Evolutionary conservation across 2,113 vertebrate genomes (phyloP).

Genomic region (Murina feae): DNA sequence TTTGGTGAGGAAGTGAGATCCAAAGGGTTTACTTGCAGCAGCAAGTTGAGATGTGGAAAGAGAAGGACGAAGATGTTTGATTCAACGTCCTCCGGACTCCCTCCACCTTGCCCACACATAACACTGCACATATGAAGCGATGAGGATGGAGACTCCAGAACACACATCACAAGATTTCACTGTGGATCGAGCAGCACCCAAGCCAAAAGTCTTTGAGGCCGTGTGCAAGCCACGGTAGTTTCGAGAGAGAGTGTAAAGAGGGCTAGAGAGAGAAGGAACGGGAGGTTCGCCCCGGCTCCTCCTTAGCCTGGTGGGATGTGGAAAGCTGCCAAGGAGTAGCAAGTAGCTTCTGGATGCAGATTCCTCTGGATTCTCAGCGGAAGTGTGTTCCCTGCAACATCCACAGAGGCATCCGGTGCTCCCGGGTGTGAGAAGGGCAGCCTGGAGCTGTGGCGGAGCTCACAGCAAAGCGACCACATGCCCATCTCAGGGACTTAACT

Average conservation of each 20-base stretch:
- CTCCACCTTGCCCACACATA: background rate
- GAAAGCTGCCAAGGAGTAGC: background rate
- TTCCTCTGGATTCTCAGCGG: background rate
- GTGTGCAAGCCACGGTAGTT: background rate
- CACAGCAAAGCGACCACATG: background rate
- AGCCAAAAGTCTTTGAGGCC: background rate
- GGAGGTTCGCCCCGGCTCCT: background rate
- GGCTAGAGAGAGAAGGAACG: background rate
- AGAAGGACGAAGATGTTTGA: background rate
- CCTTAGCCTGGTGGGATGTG: background rate
- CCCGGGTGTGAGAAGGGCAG: background rate
- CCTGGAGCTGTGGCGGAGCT: background rate
- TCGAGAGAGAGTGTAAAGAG: background rate
- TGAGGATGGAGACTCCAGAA: background rate
- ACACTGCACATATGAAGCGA: background rate
- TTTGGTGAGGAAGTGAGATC: constrained; percentile 1
- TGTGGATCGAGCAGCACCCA: background rate
- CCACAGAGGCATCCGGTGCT: background rate
- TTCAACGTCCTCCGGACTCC: background rate
- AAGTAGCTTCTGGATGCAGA: background rate
- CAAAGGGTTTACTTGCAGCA: background rate
- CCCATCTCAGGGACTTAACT: background rate
- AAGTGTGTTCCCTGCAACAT: background rate
- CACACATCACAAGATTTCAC: background rate
- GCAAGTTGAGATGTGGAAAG: background rate